A percentile compares a stretch with the other conserved stretches of the same genome.
Evolutionary conservation across 2,888 invertebrate genomes (phyloP).

Genomic region (Rhopalosiphum nymphaeae): DNA sequence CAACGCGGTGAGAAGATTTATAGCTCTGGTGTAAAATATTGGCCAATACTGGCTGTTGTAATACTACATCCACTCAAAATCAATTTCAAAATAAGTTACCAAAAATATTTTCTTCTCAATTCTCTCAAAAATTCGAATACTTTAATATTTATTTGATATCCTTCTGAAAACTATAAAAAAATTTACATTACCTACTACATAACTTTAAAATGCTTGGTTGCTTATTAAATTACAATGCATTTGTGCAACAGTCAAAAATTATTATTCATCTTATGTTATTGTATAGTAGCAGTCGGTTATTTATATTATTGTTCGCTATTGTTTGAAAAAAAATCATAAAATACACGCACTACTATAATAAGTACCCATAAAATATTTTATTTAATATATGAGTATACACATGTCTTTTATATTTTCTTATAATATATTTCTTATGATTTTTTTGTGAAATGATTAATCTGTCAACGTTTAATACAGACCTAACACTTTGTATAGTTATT

Average conservation of each 20-base stretch:
- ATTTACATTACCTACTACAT: background rate
- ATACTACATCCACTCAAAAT: background rate
- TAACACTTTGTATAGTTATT: background rate
- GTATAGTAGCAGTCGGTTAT: background rate
- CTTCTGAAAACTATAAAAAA: background rate
- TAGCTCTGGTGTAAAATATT: background rate
- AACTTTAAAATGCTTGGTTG: background rate
- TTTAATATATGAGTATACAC: background rate
- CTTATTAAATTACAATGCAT: background rate
- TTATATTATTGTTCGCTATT: background rate
- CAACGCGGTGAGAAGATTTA: background rate
- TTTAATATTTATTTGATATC: background rate
- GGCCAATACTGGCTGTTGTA: background rate
- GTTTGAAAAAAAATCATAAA: background rate
- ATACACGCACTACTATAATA: background rate
- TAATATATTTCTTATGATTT: background rate
- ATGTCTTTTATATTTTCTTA: background rate
- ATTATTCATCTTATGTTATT: background rate
- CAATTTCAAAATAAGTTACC: background rate
- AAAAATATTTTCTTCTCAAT: background rate
- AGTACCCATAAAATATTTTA: background rate
- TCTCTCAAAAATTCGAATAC: background rate
- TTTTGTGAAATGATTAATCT: background rate
- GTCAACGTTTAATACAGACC: background rate
- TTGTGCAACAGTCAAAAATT: background rate